A percentile compares a stretch with the other conserved stretches of the same genome.
These are phyloP conservation scores for Lycaon pictus DNA, from an alignment of 2,113 vertebrate genomes.

Conservation along the genomic window DNA sequence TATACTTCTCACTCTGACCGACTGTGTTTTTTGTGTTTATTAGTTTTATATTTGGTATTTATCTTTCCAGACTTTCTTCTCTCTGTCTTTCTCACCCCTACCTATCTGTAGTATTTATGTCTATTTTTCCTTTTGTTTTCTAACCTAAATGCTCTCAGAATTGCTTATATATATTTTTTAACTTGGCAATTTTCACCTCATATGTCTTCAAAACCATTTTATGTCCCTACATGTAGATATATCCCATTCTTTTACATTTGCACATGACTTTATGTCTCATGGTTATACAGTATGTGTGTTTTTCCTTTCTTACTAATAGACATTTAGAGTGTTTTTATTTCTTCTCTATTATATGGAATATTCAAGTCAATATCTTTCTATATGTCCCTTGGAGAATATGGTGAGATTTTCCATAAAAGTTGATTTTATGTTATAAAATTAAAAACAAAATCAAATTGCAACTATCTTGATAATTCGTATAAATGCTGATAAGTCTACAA, in stretches of 20 bases:
- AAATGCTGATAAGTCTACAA: background rate
- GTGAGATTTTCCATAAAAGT: background rate
- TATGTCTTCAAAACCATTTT: background rate
- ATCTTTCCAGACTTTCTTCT: background rate
- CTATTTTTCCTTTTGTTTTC: background rate
- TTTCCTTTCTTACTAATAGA: background rate
- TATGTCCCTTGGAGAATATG: background rate
- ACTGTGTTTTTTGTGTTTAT: background rate
- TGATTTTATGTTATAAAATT: background rate
- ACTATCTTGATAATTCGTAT: background rate
- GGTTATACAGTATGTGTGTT: background rate
- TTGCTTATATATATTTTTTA: background rate
- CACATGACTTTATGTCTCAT: background rate
- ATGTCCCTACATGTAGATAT: background rate
- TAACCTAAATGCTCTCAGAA: background rate
- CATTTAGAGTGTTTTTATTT: background rate
- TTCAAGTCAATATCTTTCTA: background rate
- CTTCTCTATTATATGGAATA: background rate
- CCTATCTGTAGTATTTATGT: background rate
- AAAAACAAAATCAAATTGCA: background rate
- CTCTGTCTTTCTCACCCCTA: background rate
- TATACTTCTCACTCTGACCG: background rate
- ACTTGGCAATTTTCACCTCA: background rate
- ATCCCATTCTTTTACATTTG: background rate
- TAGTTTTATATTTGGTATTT: background rate